Base-by-base conservation (phyloP, 2,888 invertebrate species). In the Blomia tropicalis region DNA sequence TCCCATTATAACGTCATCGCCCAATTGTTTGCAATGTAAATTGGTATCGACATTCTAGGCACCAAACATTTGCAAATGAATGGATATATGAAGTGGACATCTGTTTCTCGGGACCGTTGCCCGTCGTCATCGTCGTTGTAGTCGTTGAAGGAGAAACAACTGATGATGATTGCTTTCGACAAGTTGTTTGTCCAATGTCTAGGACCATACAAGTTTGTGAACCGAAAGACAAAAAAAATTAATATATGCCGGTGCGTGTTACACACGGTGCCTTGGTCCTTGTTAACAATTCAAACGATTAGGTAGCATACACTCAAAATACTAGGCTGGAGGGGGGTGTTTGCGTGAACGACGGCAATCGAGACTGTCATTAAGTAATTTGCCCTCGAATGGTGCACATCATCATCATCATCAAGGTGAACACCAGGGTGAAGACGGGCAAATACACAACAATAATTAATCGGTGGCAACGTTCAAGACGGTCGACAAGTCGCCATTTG, bases 1-100 rank as follows among this genome's bases (percentile, higher is more conserved):
- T 47, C n/a, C 51, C 51, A 47, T 47, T 47, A n/a, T n/a, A 47
- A 14, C n/a, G 51, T 47, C 51, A 47, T 47, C 51, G 51, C 51
- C 51, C 14, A 11, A 25, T 7, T 47, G 41, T 14, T 41, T n/a
- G 22, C 7, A 47, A 47, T 36, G 51, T 27, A 47, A 47, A 47
- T 27, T 25, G 51, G n/a, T n/a, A n/a, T n/a, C n/a, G n/a, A n/a
- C n/a, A n/a, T n/a, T n/a, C n/a, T n/a, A n/a, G n/a, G n/a, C 7
- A 27, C 23, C 7, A 19, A 47, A 47, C 7, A 27, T n/a, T 47
- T 47, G 51, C 51, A 47, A 47, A 47, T 17, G 7, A 11, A 17
- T 36, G 7, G 7, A 17, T 36, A 17, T 36, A 17, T 17, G 17
- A 36, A 36, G 36, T 36, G 36, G 36, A 36, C 36, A 36, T 36